Evolutionary conservation across 2,888 invertebrate species (phyloP).

Genomic region (Rhopalosiphum nymphaeae): DNA sequence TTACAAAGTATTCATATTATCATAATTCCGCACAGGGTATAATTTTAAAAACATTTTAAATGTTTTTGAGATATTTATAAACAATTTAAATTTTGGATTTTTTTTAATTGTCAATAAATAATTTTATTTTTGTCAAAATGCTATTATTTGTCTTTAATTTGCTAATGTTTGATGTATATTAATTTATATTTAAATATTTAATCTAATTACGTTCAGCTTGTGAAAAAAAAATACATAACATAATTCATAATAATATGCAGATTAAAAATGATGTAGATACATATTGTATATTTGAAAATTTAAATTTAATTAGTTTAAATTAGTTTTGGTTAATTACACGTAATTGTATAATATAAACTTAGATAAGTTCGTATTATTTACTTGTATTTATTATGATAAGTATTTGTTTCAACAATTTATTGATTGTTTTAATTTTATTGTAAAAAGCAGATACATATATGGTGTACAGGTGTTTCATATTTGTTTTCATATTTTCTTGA

Average conservation of each 20-base stretch:
- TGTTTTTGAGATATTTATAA: too few relatives aligned
- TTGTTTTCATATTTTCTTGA: constrained; percentile 24
- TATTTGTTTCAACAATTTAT: not conserved
- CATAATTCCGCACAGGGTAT: too few relatives aligned
- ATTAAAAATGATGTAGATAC: not conserved
- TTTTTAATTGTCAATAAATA: too few relatives aligned
- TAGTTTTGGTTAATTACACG: not conserved
- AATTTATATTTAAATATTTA: not conserved
- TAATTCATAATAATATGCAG: not conserved
- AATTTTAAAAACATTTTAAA: too few relatives aligned
- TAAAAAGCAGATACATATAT: not conserved
- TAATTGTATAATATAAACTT: not conserved
- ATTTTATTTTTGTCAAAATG: too few relatives aligned
- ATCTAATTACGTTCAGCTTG: too few relatives aligned
- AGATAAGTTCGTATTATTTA: not conserved
- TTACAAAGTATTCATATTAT: too few relatives aligned
- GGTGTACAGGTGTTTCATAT: constrained; percentile 11
- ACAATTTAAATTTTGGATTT: too few relatives aligned
- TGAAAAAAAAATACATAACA: not conserved
- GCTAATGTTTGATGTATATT: too few relatives aligned
- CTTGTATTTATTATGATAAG: not conserved
- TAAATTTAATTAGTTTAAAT: not conserved
- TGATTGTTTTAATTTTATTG: not conserved
- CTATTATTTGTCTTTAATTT: too few relatives aligned
- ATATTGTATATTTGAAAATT: not conserved